Evolutionary conservation across 2,113 vertebrate species (phyloP), one percentile per base, ranked within the genome.

Genomic region (Pterophyllum scalare): DNA sequence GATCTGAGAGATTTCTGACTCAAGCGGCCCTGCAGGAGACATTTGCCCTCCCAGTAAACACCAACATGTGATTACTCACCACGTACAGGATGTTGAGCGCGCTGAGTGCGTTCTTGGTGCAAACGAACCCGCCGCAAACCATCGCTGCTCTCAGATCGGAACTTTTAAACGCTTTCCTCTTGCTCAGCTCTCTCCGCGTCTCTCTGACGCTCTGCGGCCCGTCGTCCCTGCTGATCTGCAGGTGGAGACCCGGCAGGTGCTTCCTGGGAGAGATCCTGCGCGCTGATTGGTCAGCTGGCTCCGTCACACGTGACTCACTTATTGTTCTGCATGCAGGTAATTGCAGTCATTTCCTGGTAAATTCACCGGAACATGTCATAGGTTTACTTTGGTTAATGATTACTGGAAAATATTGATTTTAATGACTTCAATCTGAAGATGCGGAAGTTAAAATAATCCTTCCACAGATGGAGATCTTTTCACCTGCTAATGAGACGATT

Each of bases 1-100:
- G 38, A 67, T 38, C 10, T 10, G 0, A 46, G 38, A 67, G 38
- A 40, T 46, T 5, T 67, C 22, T 13, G 26, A 22, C 13, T 19
- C 8, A 46, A 46, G 0, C 19, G 8, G 64, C 38, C 62, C 4
- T 67, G 0, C 26, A 46, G 62, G 22, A 67, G 2, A 19, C 15
- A 1, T 67, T 11, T 26, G 0, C 2, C 40, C 15, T 20, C 14
- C 12, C n/a, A 43, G 49, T 13, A 8, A 10, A 13, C 13, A 28
- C 26, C 28, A 22, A 19, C 17, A 17, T 0, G 28, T 24, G 59
- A 3, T 20, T 11, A 77, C 93, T 93, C 17, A 94, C 93, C 10
- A 93, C 84, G 17, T 93, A 94, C 3, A 93, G 65, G 9, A 93
- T 52, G 5, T 94, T 94, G 59, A 94, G 90, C 7, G 91, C 91